phyloP scores from a whole-genome alignment of 2,888 invertebrate genomes.

The Polyommatus icarus region DNA sequence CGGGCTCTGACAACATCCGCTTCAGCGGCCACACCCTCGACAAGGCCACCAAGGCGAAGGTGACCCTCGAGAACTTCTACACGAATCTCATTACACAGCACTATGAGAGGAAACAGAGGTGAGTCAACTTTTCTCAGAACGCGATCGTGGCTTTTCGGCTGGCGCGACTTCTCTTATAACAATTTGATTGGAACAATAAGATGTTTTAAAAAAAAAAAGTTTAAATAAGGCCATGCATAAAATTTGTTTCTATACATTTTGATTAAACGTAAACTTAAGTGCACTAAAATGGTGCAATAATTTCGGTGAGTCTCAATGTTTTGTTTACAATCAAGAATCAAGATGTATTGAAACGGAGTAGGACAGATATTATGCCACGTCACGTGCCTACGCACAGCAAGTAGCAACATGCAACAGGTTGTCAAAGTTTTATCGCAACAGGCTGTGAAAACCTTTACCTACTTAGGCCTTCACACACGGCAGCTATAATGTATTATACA shows the following conservation, averaged over 20 bases:
- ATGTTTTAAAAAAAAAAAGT: not conserved
- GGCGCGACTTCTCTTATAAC: not conserved
- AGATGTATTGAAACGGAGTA: not conserved
- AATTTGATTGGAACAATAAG: not conserved
- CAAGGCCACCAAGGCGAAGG: conserved; percentile 99
- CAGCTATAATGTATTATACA: not conserved
- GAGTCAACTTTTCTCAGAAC: conserved; percentile 36
- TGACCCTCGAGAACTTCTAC: conserved; percentile 99
- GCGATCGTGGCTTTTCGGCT: not conserved
- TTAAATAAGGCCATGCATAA: not conserved
- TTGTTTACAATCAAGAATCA: not conserved
- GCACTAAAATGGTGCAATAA: not conserved
- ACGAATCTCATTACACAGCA: conserved; percentile 98
- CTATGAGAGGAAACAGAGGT: conserved; percentile 97
- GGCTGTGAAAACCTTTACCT: not conserved
- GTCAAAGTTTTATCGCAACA: not conserved
- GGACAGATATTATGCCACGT: not conserved
- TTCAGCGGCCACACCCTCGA: conserved; percentile 98
- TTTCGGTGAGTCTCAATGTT: not conserved
- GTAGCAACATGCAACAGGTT: not conserved
- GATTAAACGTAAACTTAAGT: not conserved
- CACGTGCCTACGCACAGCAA: not conserved
- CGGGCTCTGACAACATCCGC: conserved; percentile 91
- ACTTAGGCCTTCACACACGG: not conserved
- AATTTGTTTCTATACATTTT: not conserved